Evolutionary conservation across 2,888 invertebrate species (phyloP), one percentile per base, ranked within the genome.

Genomic region (Timema podura): DNA sequence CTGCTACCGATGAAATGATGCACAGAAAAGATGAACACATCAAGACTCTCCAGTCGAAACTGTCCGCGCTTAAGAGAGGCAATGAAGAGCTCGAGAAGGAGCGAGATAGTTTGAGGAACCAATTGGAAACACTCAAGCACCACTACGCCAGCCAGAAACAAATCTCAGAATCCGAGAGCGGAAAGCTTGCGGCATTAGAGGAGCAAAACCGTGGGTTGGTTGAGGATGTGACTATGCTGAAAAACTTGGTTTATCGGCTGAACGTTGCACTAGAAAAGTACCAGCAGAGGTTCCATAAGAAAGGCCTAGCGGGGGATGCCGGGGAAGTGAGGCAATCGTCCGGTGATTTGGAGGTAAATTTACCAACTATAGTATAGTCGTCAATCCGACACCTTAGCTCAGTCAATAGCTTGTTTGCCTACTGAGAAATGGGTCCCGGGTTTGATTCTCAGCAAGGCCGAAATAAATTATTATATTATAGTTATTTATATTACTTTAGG

Each of bases 201-300:
- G 13, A 47, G 6, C 57, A 86, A 49, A 90, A 89, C 77, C 77
- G 80, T 10, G 83, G 87, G 47, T 79, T 90, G 2, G 84, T 82
- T 65, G 87, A 88, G 74, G 93, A 93, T 77, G 83, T 91, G 78
- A 83, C 85, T 65, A 89, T 92, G 79, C 81, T 93, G 71, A 93
- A 93, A 80, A 91, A 89, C 74, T 86, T 93, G 0, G 86, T 93
- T 6, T 92, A 91, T 76, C 89, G 91, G 68, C 79, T 93, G 45
- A 93, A 93, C 78, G 87, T 90, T 0, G 92, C 93, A 76, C 81
- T 93, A 45, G 91, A 92, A 72, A 83, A 88, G 2, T 92, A 91
- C 77, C 93, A 93, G 80, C 90, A 92, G 76, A 89, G 87, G 74
- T 73, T 90, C 0, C 83, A 88, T n/a, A 80, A 78, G 67, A 71